These are phyloP conservation scores for Panthera tigris DNA, from an alignment of 2,113 vertebrate genomes.

Conservation along the genomic window DNA sequence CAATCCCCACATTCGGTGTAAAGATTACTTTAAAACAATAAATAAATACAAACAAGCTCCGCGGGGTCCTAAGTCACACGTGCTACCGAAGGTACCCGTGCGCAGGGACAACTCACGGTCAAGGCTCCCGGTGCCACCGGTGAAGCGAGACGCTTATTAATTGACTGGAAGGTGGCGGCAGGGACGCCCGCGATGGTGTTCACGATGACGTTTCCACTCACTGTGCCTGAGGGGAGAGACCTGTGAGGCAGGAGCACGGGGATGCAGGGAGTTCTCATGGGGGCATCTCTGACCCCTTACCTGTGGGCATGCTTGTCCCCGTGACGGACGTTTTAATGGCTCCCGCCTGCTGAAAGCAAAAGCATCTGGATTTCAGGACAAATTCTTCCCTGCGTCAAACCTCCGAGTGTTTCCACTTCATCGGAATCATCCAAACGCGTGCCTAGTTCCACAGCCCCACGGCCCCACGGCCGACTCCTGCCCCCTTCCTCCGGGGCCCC, in stretches of 20 bases:
- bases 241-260: not conserved
- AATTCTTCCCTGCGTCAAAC: too few relatives aligned
- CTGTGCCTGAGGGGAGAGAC: slow-evolving; percentile 86
- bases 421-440: not conserved
- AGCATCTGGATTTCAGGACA: not conserved
- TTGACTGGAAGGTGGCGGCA: slow-evolving; percentile 93
- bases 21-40: too few relatives aligned
- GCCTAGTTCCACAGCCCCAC: rapidly evolving
- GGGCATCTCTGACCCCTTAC: slow-evolving; percentile 80
- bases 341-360: slow-evolving; percentile 88
- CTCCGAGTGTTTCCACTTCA: not conserved
- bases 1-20: not conserved
- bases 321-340: slow-evolving; percentile 93
- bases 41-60: not conserved
- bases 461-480: rapidly evolving
- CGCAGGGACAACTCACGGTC: slow-evolving; percentile 87
- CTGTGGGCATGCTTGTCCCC: slow-evolving; percentile 93
- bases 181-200: slow-evolving; percentile 95
- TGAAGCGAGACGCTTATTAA: slow-evolving; percentile 94
- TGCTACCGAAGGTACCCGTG: rapidly evolving
- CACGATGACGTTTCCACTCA: slow-evolving; percentile 96
- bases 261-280: rapidly evolving
- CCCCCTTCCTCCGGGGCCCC: rapidly evolving
- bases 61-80: rapidly evolving
- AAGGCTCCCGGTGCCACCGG: slow-evolving; percentile 91